Conservation (phyloP, 2,797 vertebrate genomes). For the Erpetoichthys calabaricus region DNA sequence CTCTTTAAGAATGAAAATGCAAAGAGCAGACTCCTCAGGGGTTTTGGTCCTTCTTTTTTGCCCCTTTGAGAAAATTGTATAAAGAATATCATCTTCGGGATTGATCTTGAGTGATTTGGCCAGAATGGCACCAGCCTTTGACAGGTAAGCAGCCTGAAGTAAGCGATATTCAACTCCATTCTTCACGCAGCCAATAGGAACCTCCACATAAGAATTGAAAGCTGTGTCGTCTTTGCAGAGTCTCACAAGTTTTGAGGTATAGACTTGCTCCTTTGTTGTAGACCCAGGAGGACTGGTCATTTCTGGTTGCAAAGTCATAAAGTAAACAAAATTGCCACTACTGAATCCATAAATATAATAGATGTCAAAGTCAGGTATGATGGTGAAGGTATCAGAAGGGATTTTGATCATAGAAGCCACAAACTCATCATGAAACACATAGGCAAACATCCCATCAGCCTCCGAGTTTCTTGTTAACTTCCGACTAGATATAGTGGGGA, state of each 20-base stretch:
- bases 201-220: slow-evolving; percentile 94
- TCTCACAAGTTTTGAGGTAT: slow-evolving; percentile 90
- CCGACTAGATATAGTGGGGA: slow-evolving; percentile 93
- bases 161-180: slow-evolving; percentile 86
- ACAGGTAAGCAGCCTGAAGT: slow-evolving; percentile 85
- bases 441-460: slow-evolving; percentile 93
- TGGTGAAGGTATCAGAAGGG: slow-evolving; percentile 90
- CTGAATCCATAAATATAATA: slow-evolving; percentile 96
- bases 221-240: slow-evolving; percentile 91
- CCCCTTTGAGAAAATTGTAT: slow-evolving; percentile 89
- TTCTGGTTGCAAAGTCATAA: slow-evolving; percentile 90
- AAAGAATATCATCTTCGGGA: slow-evolving; percentile 80
- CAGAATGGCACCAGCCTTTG: slow-evolving; percentile 78
- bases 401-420: slow-evolving; percentile 98
- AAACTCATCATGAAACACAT: slow-evolving; percentile 95
- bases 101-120: slow-evolving; percentile 68
- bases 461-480: slow-evolving; percentile 90
- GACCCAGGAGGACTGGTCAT: slow-evolving; percentile 82
- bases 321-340: slow-evolving; percentile 94
- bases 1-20: slow-evolving; percentile 82
- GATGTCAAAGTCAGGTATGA: slow-evolving; percentile 94
- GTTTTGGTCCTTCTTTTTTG: slow-evolving; percentile 87
- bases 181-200: slow-evolving; percentile 87
- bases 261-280: slow-evolving; percentile 83
- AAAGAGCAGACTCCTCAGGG: slow-evolving; percentile 83